A percentile compares a stretch with the other conserved stretches of the same genome.
Evolutionary conservation across 2,888 invertebrate genomes (phyloP).

Genomic region (Phania funesta): DNA sequence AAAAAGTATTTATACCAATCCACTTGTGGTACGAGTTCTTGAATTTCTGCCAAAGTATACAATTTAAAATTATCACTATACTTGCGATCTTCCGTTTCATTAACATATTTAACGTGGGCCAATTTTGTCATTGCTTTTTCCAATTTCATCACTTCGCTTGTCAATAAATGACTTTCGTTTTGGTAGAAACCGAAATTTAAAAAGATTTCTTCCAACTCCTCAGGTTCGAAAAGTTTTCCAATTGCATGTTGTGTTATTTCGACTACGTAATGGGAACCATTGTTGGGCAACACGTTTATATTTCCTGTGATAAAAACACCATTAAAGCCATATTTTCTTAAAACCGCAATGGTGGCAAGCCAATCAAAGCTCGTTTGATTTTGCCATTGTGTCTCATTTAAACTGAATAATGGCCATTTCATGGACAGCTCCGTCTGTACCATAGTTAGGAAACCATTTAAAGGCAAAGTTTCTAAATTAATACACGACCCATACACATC

Average conservation of each 20-base stretch:
- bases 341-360: conserved; percentile 70
- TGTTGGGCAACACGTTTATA: conserved; percentile 71
- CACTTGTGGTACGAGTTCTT: conserved; percentile 68
- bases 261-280: conserved; percentile 72
- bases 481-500: conserved; percentile 71
- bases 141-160: conserved; percentile 68
- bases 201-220: conserved; percentile 67
- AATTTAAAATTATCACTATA: conserved; percentile 53
- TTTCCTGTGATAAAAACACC: conserved; percentile 71
- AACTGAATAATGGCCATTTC: conserved; percentile 73
- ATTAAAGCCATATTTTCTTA: conserved; percentile 73
- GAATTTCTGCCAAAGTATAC: conserved; percentile 67
- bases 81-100: conserved; percentile 39
- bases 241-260: conserved; percentile 69
- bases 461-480: conserved; percentile 67
- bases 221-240: conserved; percentile 3
- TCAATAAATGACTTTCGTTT: conserved; percentile 63
- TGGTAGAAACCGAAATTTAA: conserved; percentile 71
- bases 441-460: conserved; percentile 70
- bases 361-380: conserved; percentile 73
- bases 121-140: conserved; percentile 70
- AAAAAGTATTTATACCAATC: conserved; percentile 72
- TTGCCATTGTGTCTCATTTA: conserved; percentile 70
- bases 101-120: conserved; percentile 46
- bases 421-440: conserved; percentile 70